phyloP scores from a whole-genome alignment of 2,888 invertebrate species.

The Polydrusus cervinus region DNA sequence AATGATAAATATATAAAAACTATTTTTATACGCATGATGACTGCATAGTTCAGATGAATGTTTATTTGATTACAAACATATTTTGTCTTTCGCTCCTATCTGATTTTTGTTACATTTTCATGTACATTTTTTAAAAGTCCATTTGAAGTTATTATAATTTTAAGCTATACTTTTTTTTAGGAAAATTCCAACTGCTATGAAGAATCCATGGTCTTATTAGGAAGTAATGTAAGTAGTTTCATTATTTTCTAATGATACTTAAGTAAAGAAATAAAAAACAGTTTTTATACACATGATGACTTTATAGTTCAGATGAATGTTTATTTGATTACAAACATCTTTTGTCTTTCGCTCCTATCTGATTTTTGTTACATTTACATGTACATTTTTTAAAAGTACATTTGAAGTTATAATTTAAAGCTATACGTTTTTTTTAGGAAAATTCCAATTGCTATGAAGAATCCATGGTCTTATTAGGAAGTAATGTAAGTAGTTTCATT shows the following conservation, averaged over 20 bases:
- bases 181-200: background rate
- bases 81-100: constrained; percentile 75
- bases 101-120: constrained; percentile 63
- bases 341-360: constrained; percentile 76
- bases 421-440: background rate
- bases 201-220: no score
- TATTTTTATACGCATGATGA: constrained; percentile 53
- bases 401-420: background rate
- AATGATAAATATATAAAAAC: no score
- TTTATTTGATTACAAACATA: constrained; percentile 63
- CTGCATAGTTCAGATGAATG: constrained; percentile 61
- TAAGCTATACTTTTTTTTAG: background rate
- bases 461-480: no score
- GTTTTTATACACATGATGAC: constrained; percentile 53
- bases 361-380: constrained; percentile 60
- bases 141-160: background rate
- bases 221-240: no score
- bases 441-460: background rate
- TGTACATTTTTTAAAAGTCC: no score
- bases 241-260: no score
- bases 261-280: no score
- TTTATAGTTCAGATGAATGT: constrained; percentile 61
- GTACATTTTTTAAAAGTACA: background rate
- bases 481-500: no score
- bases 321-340: constrained; percentile 63